Conservation (phyloP, 1,140 invertebrate genomes). For the Lamellibrachia luymesi region DNA sequence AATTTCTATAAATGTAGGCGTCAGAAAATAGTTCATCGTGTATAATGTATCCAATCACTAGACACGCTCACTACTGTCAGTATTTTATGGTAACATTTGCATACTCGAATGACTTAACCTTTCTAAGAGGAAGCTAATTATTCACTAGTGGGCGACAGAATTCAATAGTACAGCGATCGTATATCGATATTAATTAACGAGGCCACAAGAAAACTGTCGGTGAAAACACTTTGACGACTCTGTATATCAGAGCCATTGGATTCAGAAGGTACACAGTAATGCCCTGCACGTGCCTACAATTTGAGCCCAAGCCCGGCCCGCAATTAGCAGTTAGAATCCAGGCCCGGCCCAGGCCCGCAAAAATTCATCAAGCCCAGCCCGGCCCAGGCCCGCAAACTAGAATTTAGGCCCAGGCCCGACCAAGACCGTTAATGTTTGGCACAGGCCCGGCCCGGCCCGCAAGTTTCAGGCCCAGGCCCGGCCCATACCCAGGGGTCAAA, state of each 20-base stretch:
- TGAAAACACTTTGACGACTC: not conserved
- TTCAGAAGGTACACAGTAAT: not conserved
- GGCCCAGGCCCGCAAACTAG: too few species aligned
- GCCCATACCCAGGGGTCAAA: too few species aligned
- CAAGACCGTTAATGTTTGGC: too few species aligned
- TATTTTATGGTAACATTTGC: not conserved
- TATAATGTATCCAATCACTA: not conserved
- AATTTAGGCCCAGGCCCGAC: too few species aligned
- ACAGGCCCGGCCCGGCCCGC: too few species aligned
- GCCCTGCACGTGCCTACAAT: too few species aligned
- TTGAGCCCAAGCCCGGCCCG: too few species aligned
- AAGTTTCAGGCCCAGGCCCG: too few species aligned
- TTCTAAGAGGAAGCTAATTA: not conserved
- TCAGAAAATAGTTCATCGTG: not conserved
- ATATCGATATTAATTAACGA: not conserved
- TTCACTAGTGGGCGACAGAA: not conserved
- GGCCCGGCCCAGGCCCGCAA: too few species aligned
- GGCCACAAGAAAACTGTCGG: not conserved
- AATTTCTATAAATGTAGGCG: not conserved
- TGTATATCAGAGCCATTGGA: not conserved
- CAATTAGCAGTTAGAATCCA: too few species aligned
- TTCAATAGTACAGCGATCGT: not conserved
- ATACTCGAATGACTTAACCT: not conserved
- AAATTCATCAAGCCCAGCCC: too few species aligned
- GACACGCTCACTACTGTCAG: not conserved